Evolutionary conservation across 2,113 vertebrate genomes (phyloP), one percentile per base, ranked within the genome.

Genomic region (Elgaria multicarinata): DNA sequence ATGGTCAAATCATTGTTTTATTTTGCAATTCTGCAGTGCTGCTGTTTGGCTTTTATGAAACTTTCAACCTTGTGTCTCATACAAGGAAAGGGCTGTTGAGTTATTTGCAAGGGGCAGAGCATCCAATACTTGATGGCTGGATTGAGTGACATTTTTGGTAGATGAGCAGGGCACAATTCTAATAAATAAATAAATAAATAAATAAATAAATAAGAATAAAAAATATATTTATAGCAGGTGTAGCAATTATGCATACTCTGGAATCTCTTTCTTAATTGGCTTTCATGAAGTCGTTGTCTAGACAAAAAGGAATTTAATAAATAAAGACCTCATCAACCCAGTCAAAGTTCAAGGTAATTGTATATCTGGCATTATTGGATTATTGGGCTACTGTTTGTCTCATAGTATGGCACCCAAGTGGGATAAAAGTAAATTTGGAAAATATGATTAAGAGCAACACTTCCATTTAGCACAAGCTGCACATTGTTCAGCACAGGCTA

Each of bases 271-370:
- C 46, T 58, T 58, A 76, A 26, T 44, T 86, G 28, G 26, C 44
- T 2, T 86, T 86, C 50, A n/a, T 67, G 66, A 50, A 85, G 82
- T 71, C 26, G 39, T 72, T 72, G 46, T 85, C 67, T 85, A 85
- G 53, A 76, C 55, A 86, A 62, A 62, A 76, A 33, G 69, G 69
- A 75, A 75, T 55, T 39, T n/a, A 20, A 69, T 66, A 79, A 78
- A 88, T 20, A 64, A 81, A 80, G 39, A 24, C 78, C 36, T 81
- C 53, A 86, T 33, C 53, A 88, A 50, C 36, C 26, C 13, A 39
- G 46, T 53, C n/a, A 88, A 20, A 62, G 69, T 87, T 79, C 86
- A 87, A 79, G 58, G 22, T 39, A 79, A 69, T 36, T 12, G 33
- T 50, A 3, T 66, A n/a, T 66, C 42, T 87, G 18, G 1, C 6